Base-by-base conservation (phyloP, 2,113 vertebrate species). In the Hipposideros armiger region DNA sequence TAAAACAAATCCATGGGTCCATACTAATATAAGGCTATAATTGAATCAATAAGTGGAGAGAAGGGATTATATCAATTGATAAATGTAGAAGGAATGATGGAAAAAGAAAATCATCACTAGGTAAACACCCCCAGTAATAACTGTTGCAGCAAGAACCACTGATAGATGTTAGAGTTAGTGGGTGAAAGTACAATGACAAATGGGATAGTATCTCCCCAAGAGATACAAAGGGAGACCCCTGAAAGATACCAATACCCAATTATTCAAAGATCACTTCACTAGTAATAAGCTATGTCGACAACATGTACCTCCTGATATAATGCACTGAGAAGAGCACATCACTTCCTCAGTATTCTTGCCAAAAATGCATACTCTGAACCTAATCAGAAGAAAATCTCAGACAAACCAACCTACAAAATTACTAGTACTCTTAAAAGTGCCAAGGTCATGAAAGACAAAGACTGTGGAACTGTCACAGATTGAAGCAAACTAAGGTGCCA, bases 71-170 rank as follows among this genome's bases (percentile, higher is more conserved):
- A 77, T 77, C 52, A 90, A 19, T 32, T 76, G 45, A 78, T 56
- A 89, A 85, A 70, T 32, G 4, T 62, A 76, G 70, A 90, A 67
- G 64, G 40, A 80, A 85, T 88, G 66, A 80, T 54, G 42, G 50
- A 80, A 95, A 95, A 95, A 95, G 11, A 70, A 86, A 93, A 66
- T 76, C 40, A 73, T 62, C 30, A 47, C 45, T 60, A 78, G 13
- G 47, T 40, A 88, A 83, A 78, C 2, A 85, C n/a, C 22, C 13
- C 13, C 11, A 69, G 8, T 74, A 83, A 78, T 77, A 83, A 36
- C 7, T 89, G 84, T 80, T 95, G 36, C 19, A 52, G 42, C 78
- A 91, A 74, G 58, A 87, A 47, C 10, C 45, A 87, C 6, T 82
- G 30, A 54, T 28, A 17, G 36, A 52, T 54, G 54, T 69, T 66